phyloP scores from a whole-genome alignment of 2,797 vertebrate genomes.

The Bufotes viridis region DNA sequence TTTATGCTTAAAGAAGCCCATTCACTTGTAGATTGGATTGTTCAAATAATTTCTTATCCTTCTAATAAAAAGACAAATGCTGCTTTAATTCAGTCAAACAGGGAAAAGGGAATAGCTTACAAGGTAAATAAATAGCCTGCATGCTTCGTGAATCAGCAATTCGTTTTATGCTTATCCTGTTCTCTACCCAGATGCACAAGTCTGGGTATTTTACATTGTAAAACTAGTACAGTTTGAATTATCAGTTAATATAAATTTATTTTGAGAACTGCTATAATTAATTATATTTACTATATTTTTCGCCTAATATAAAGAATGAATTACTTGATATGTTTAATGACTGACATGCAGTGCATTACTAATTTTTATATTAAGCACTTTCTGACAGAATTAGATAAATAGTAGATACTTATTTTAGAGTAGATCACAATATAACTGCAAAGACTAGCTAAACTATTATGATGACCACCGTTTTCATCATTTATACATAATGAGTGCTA shows the following conservation, averaged over 20 bases:
- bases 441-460: too few relatives aligned
- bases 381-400: too few relatives aligned
- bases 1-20: slow-evolving; percentile 71
- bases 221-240: neutral
- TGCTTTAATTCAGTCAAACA: slow-evolving; percentile 70
- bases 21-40: slow-evolving; percentile 71
- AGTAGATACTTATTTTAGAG: too few relatives aligned
- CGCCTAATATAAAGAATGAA: too few relatives aligned
- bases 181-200: slow-evolving; percentile 1
- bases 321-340: too few relatives aligned
- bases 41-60: slow-evolving; percentile 75
- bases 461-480: too few relatives aligned
- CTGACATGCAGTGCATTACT: too few relatives aligned
- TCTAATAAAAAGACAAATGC: slow-evolving; percentile 75
- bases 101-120: slow-evolving; percentile 8
- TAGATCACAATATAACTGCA: too few relatives aligned
- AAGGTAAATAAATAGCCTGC: slow-evolving; percentile 27
- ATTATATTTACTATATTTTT: too few relatives aligned
- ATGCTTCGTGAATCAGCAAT: slow-evolving; percentile 34
- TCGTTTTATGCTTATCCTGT: slow-evolving; percentile 1
- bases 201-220: neutral
- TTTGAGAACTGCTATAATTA: neutral
- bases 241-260: neutral
- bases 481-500: too few relatives aligned
- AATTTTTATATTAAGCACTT: too few relatives aligned